These are phyloP conservation scores for Mesorhabditis belari DNA, from an alignment of 2,888 invertebrate species.

Conservation along the genomic window DNA sequence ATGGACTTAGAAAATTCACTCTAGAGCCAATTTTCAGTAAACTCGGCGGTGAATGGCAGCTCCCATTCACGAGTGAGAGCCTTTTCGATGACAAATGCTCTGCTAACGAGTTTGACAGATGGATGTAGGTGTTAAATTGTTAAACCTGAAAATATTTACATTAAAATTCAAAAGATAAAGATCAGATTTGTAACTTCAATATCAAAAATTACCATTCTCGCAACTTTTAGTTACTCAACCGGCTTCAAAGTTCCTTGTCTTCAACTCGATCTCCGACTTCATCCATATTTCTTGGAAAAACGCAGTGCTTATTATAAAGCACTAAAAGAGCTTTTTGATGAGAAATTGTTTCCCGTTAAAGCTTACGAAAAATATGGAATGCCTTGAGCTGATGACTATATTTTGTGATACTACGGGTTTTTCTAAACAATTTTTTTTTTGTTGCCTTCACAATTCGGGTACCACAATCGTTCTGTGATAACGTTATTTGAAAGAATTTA, in stretches of 20 bases:
- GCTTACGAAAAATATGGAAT: background rate
- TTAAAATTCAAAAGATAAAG: too few relatives aligned
- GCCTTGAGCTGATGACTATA: too few relatives aligned
- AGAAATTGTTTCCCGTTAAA: background rate
- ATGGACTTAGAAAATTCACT: background rate
- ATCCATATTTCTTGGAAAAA: background rate
- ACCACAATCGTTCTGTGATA: too few relatives aligned
- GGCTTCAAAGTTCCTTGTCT: background rate
- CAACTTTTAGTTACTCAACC: background rate
- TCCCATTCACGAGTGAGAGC: background rate
- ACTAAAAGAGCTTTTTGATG: background rate
- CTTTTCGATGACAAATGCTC: background rate
- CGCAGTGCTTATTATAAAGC: background rate
- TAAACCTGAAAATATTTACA: too few relatives aligned
- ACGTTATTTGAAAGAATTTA: too few relatives aligned
- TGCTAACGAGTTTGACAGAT: background rate
- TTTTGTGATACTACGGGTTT: too few relatives aligned
- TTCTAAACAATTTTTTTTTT: too few relatives aligned
- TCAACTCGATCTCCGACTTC: background rate
- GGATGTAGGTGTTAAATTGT: too few relatives aligned
- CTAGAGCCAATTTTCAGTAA: too few relatives aligned
- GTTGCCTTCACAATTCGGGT: too few relatives aligned
- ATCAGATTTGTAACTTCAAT: too few relatives aligned
- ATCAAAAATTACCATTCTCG: too few relatives aligned
- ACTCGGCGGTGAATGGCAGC: background rate